Evolutionary conservation across 2,797 vertebrate genomes (phyloP).

Genomic region (Lepilemur septentrionalis): DNA sequence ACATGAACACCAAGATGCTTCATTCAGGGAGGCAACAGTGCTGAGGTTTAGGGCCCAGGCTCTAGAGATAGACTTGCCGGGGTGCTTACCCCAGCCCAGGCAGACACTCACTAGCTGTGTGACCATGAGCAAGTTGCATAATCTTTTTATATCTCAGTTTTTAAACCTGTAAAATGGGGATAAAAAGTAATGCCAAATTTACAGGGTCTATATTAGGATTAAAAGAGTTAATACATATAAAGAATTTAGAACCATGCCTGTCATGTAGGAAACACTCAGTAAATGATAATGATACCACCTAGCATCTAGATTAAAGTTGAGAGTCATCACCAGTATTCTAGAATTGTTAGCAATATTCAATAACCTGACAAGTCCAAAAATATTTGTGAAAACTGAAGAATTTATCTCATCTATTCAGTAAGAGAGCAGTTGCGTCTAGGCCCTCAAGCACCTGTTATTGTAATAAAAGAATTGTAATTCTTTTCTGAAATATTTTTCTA

Average conservation of each 20-base stretch:
- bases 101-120: not conserved
- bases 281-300: not conserved
- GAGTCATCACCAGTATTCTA: not conserved
- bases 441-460: not conserved
- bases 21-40: not conserved
- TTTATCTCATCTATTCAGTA: not conserved
- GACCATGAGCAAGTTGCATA: not conserved
- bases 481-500: conserved; percentile 25
- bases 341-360: not conserved
- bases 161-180: not conserved
- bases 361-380: not conserved
- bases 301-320: not conserved
- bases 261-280: not conserved
- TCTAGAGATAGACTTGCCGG: not conserved
- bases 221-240: not conserved
- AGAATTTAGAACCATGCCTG: not conserved
- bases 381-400: not conserved
- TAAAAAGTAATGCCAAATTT: not conserved
- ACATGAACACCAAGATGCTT: not conserved
- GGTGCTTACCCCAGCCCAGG: not conserved
- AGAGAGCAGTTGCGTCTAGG: not conserved
- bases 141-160: not conserved
- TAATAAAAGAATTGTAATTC: not conserved
- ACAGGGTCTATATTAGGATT: not conserved
- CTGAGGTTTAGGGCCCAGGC: not conserved